These are phyloP conservation scores for Chirona hameri DNA, from an alignment of 2,888 invertebrate genomes.

Conservation along the genomic window DNA sequence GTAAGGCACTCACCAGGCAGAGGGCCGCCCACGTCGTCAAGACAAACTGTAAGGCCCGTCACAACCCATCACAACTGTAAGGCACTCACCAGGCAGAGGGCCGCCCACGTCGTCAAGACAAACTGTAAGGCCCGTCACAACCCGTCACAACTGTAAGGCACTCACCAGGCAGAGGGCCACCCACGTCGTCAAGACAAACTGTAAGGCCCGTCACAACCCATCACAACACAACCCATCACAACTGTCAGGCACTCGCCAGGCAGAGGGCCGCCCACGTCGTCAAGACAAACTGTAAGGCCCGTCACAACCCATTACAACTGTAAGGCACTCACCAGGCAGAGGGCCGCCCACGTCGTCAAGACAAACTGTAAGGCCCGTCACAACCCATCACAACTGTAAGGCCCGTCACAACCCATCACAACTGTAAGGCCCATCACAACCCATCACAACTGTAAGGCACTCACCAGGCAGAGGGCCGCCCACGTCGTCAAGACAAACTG, in stretches of 20 bases:
- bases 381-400: slow-evolving; percentile 13
- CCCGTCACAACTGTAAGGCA: slow-evolving; percentile 12
- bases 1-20: neutral
- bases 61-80: no score
- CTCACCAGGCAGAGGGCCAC: neutral
- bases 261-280: neutral
- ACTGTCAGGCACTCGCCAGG: neutral
- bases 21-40: neutral
- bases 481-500: neutral
- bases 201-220: no score
- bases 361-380: neutral
- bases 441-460: no score
- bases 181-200: neutral
- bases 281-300: neutral
- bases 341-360: neutral
- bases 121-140: neutral
- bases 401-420: no score
- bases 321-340: neutral
- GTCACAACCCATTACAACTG: no score
- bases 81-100: neutral
- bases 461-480: neutral
- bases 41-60: neutral
- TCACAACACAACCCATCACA: neutral
- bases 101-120: neutral
- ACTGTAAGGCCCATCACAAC: no score